Percentiles rank a stretch among this genome's conserved stretches.
phyloP scores from a whole-genome alignment of 2,113 vertebrate species.

The Sprattus sprattus region DNA sequence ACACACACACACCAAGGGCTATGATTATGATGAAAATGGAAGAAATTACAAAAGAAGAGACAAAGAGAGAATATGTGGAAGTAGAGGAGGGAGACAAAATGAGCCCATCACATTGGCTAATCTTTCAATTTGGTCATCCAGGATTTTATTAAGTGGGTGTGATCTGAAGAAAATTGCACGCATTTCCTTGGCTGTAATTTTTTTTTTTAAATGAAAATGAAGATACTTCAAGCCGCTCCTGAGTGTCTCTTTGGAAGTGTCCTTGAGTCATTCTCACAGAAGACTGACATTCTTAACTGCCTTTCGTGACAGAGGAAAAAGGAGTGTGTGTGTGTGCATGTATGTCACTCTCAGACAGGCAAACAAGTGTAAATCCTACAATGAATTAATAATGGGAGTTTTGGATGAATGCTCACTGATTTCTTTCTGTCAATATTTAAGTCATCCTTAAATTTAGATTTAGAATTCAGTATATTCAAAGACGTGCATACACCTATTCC shows the following conservation, averaged over 20 bases:
- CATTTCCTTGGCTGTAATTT: constrained; percentile 22
- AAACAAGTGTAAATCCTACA: not conserved
- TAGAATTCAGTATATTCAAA: not conserved
- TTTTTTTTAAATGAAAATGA: constrained; percentile 1
- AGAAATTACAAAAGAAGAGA: not conserved
- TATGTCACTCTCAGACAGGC: not conserved
- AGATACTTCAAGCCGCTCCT: not conserved
- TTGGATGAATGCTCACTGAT: not conserved
- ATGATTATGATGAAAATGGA: not conserved
- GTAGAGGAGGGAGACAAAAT: not conserved
- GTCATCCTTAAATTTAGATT: not conserved
- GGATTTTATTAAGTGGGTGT: constrained; percentile 13
- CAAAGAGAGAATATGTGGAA: not conserved
- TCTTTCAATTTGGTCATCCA: constrained; percentile 13
- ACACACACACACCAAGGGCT: constrained; percentile 16
- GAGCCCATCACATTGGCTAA: not conserved
- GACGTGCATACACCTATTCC: not conserved
- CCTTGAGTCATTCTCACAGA: not conserved
- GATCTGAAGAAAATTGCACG: constrained; percentile 14
- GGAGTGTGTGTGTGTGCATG: not conserved
- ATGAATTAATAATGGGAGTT: not conserved
- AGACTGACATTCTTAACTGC: not conserved
- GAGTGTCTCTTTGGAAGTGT: not conserved
- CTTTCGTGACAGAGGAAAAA: not conserved
- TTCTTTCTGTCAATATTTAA: not conserved